Percentiles rank a stretch among this genome's conserved stretches.
phyloP scores from a whole-genome alignment of 2,113 vertebrate genomes.

The Ageneiosus marmoratus region DNA sequence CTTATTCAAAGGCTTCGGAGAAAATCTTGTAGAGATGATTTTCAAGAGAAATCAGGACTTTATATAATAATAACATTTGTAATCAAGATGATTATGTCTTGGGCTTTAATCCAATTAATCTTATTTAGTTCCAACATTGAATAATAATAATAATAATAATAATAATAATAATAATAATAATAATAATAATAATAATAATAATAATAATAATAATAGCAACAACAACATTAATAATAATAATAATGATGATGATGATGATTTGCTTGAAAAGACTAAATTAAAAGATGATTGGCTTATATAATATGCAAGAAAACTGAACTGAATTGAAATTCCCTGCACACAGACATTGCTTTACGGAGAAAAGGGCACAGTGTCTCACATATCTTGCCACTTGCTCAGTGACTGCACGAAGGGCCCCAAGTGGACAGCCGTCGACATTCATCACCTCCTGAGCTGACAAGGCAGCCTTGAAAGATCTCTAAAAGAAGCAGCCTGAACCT shows the following conservation, averaged over 20 bases:
- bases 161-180: not conserved
- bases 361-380: constrained; percentile 25
- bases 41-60: not conserved
- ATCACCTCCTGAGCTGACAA: constrained; percentile 20
- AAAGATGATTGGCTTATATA: not conserved
- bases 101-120: not conserved
- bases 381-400: constrained; percentile 10
- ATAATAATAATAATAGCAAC: too few relatives aligned
- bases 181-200: too few relatives aligned
- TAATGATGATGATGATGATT: not conserved
- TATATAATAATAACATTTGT: not conserved
- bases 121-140: not conserved
- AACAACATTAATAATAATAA: not conserved
- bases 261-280: not conserved
- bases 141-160: not conserved
- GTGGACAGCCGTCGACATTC: constrained; percentile 25
- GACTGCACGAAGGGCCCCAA: not conserved
- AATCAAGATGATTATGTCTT: not conserved
- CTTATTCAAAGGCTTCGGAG: not conserved
- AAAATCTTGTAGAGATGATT: not conserved
- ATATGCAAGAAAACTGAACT: not conserved
- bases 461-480: constrained; percentile 21
- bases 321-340: constrained; percentile 9
- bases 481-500: constrained; percentile 11
- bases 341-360: constrained; percentile 10